phyloP scores from a whole-genome alignment of 1,140 invertebrate genomes.

The Bombus haemorrhoidalis region DNA sequence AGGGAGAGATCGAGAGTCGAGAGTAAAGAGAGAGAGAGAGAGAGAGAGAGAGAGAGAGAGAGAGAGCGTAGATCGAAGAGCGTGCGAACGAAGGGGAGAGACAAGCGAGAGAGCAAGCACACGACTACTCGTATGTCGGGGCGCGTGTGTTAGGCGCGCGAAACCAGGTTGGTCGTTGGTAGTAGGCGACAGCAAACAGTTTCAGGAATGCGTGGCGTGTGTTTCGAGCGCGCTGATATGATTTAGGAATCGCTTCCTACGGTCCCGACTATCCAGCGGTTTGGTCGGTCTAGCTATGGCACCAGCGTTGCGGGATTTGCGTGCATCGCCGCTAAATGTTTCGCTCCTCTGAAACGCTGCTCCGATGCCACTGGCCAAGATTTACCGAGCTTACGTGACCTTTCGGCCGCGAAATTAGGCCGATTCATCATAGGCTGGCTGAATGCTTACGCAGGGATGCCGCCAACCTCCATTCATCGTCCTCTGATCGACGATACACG shows the following conservation, averaged over 20 bases:
- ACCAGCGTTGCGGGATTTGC: slow-evolving; percentile 50
- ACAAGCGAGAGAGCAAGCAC: slow-evolving; percentile 2
- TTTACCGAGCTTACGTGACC: slow-evolving; percentile 76
- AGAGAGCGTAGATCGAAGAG: not conserved
- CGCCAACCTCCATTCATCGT: slow-evolving; percentile 47
- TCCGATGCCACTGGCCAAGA: slow-evolving; percentile 64
- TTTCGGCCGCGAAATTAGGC: slow-evolving; percentile 77
- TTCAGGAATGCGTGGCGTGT: slow-evolving; percentile 73
- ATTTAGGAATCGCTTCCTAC: slow-evolving; percentile 75
- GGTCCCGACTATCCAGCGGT: slow-evolving; percentile 28
- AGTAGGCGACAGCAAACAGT: slow-evolving; percentile 64
- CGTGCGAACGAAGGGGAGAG: not conserved
- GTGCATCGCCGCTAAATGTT: slow-evolving; percentile 63
- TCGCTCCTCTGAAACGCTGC: slow-evolving; percentile 62
- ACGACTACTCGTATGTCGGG: slow-evolving; percentile 8
- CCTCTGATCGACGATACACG: slow-evolving; percentile 34
- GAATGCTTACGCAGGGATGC: slow-evolving; percentile 51
- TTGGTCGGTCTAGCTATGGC: not conserved
- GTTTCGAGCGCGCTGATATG: slow-evolving; percentile 74
- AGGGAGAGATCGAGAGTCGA: slow-evolving; percentile 41
- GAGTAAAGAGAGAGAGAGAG: not conserved
- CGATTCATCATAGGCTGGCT: slow-evolving; percentile 73
- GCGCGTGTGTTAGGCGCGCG: slow-evolving; percentile 15
- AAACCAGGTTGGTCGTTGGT: slow-evolving; percentile 30
- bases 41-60: not conserved